These are phyloP conservation scores for Neodiprion pinetum DNA, from an alignment of 1,140 invertebrate species.

Conservation along the genomic window DNA sequence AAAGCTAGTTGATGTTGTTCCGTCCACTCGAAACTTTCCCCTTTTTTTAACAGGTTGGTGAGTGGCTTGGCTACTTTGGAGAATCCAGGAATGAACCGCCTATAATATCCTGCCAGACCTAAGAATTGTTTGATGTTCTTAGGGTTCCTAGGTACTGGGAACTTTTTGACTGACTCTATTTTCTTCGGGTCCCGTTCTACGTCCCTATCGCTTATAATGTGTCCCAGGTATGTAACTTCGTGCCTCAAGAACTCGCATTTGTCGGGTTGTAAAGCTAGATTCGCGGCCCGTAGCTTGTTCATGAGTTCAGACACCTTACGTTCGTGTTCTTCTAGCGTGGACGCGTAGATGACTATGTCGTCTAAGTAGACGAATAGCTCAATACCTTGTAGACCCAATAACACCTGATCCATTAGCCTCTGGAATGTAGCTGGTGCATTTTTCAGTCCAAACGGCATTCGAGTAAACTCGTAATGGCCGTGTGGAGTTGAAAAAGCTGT, in stretches of 20 bases:
- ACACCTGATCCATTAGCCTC: slow-evolving; percentile 45
- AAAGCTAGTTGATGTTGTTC: slow-evolving; percentile 28
- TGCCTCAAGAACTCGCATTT: slow-evolving; percentile 40
- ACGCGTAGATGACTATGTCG: slow-evolving; percentile 51
- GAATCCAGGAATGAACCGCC: slow-evolving; percentile 38
- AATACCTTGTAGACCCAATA: slow-evolving; percentile 43
- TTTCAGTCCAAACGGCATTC: slow-evolving; percentile 51
- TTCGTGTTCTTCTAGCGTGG: slow-evolving; percentile 45
- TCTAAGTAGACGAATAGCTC: slow-evolving; percentile 53
- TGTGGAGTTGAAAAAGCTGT: slow-evolving; percentile 49
- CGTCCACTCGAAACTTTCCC: slow-evolving; percentile 25
- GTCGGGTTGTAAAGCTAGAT: slow-evolving; percentile 36
- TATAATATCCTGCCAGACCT: slow-evolving; percentile 40
- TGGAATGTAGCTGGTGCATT: slow-evolving; percentile 49
- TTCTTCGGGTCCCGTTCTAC: slow-evolving; percentile 41
- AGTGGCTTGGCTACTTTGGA: slow-evolving; percentile 35
- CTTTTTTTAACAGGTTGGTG: slow-evolving; percentile 26
- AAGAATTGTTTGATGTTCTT: slow-evolving; percentile 54
- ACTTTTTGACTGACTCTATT: slow-evolving; percentile 25
- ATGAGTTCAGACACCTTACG: slow-evolving; percentile 44
- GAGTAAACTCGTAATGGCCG: slow-evolving; percentile 45
- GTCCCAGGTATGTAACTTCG: slow-evolving; percentile 43
- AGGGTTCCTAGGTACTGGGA: neutral
- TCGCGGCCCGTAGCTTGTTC: slow-evolving; percentile 33
- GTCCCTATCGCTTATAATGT: neutral